These are phyloP conservation scores for Bombus haemorrhoidalis DNA, from an alignment of 1,140 invertebrate species.

Conservation along the genomic window DNA sequence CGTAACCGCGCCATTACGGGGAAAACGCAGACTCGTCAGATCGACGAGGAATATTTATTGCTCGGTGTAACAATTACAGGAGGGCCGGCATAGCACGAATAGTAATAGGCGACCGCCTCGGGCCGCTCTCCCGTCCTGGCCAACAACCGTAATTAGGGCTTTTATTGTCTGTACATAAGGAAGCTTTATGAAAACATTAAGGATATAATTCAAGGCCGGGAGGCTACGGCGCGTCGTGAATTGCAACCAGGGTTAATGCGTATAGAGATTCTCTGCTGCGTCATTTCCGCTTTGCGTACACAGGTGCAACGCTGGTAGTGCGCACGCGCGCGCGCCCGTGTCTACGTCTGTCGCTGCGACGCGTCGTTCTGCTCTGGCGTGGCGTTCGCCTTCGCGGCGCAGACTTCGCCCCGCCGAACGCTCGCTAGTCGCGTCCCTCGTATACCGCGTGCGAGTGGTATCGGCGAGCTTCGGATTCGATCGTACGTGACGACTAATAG, in stretches of 20 bases:
- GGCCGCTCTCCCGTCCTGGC: constrained; percentile 35
- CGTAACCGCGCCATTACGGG: constrained; percentile 69
- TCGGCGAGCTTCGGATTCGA: background rate
- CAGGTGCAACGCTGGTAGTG: constrained; percentile 23
- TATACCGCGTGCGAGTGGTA: too few relatives aligned
- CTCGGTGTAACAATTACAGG: constrained; percentile 65
- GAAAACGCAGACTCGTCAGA: constrained; percentile 70
- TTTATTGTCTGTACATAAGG: constrained; percentile 75
- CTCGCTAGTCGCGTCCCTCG: too few relatives aligned
- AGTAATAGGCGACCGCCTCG: constrained; percentile 67
- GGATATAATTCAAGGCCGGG: constrained; percentile 71
- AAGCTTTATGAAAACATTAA: constrained; percentile 78
- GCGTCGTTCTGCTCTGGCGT: too few relatives aligned
- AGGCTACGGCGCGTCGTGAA: constrained; percentile 49
- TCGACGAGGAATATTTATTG: constrained; percentile 75
- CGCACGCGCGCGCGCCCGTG: background rate
- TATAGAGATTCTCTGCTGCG: constrained; percentile 53
- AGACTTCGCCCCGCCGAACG: too few relatives aligned
- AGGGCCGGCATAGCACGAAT: constrained; percentile 66
- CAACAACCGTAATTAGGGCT: constrained; percentile 72
- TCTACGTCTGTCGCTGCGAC: too few relatives aligned
- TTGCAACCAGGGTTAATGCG: constrained; percentile 55
- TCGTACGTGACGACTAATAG: constrained; percentile 58
- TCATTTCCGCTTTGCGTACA: constrained; percentile 74
- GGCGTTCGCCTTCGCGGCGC: too few relatives aligned